Percentiles rank a stretch among this genome's conserved stretches.
Conservation (phyloP, 1,140 invertebrate species). For the Leucophenga varia region DNA sequence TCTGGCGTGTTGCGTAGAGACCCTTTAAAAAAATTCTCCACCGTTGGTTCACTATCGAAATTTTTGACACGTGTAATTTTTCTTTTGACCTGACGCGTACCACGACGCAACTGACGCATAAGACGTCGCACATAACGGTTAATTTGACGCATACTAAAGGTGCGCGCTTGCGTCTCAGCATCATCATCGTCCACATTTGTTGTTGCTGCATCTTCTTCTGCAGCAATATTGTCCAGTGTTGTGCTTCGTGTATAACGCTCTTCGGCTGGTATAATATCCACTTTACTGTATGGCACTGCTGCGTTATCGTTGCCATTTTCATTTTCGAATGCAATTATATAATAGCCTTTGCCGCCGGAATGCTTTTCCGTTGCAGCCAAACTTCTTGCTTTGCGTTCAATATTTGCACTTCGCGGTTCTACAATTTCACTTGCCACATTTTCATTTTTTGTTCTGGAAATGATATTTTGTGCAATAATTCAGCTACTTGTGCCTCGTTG, state of each 20-base stretch:
- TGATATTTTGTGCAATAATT: no score
- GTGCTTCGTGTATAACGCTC: slow-evolving; percentile 2
- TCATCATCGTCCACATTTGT: neutral
- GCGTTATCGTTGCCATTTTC: no score
- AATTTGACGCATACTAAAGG: slow-evolving; percentile 1
- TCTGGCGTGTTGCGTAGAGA: slow-evolving; percentile 6
- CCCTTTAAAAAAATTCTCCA: slow-evolving; percentile 13
- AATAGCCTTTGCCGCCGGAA: no score
- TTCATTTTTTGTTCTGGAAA: no score
- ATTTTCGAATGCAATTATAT: no score
- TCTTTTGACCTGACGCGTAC: slow-evolving; percentile 11
- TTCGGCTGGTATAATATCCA: slow-evolving; percentile 15
- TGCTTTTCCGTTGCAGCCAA: no score
- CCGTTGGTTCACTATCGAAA: slow-evolving; percentile 1
- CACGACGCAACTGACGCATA: slow-evolving; percentile 17
- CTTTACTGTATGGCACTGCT: slow-evolving; percentile 2
- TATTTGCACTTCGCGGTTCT: no score
- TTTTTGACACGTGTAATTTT: slow-evolving; percentile 12
- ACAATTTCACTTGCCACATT: no score
- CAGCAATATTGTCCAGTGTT: neutral
- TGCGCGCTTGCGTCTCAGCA: neutral
- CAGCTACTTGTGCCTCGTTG: no score
- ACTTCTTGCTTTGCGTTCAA: no score
- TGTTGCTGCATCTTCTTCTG: neutral
- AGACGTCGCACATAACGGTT: slow-evolving; percentile 12